Evolutionary conservation across 1,140 invertebrate species (phyloP), one percentile per base, ranked within the genome.

Genomic region (Pseudomyrmex concolor): DNA sequence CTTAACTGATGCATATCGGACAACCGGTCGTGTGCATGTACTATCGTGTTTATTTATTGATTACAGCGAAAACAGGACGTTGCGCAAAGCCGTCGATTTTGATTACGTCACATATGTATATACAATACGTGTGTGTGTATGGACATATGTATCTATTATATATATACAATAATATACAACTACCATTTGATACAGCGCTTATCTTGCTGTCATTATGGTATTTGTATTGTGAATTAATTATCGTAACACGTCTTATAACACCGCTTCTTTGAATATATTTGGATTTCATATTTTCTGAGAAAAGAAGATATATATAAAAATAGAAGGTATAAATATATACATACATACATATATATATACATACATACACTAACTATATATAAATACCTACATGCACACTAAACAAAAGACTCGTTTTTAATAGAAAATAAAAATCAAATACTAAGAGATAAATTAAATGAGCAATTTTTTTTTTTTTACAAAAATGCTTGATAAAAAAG

Each of bases 1-100:
- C 25, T 77, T 45, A 34, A 59, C 34, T 68, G 51, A 78, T 68
- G 19, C 13, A 25, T 78, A 57, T 78, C 60, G 73, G 45, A 43
- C 60, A 62, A n/a, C 63, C 5, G 15, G 13, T 51, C 67, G 22
- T 13, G 67, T 45, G 64, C 48, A 50, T 63, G 48, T 64, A 34
- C 48, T n/a, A 19, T 43, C n/a, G 45, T 76, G 54, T 59, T 45
- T 78, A 70, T 78, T 78, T 78, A 59, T 70, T 17, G 76, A 60
- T 70, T 80, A 50, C 12, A 67, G n/a, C 25, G 54, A 59, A 59
- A 80, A 70, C 43, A 8, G 64, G 54, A 59, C 50, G 5, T 43
- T 67, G 62, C 50, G 62, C 54, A 50, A 78, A 59, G 54, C 45
- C 48, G n/a, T n/a, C 54, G 34, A 67, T 50, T 70, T 70, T 78